Base-by-base conservation (phyloP, 2,888 invertebrate genomes). In the Schrankia costaestrigalis region DNA sequence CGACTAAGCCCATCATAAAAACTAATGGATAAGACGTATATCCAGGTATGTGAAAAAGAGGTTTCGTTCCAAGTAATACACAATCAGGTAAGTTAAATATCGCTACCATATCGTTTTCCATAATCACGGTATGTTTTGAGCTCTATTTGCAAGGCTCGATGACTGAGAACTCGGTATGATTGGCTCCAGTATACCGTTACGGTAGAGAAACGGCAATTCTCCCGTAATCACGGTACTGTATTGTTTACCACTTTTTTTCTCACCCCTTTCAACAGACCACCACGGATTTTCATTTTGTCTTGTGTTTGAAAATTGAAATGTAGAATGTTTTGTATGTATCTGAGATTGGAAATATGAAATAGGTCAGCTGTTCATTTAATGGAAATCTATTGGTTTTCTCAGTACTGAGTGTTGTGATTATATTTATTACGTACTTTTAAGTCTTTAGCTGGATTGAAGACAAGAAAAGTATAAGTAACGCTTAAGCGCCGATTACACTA, bases 91-190 rank as follows among this genome's bases (percentile, higher is more conserved):
- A n/a, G n/a, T n/a, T n/a, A n/a, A n/a, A 2, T 19, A 9, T 19
- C 19, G 6, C 26, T 7, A 7, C 12, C 2, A 8, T 5, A 12
- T 11, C 1, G 11, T 12, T 11, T 14, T 14, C 6, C 6, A n/a
- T 14, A 28, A 55, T 35, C 25, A 10, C 11, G n/a, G 11, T 7
- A 2, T 11, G 26, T 31, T 46, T 48, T 32, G 21, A 46, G 54
- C 45, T 57, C 47, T 67, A 64, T 71, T 71, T 65, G 63, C 64
- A 50, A 61, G 52, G 57, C 50, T 65, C 56, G 57, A 57, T 63
- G 48, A 52, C 60, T 44, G 63, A 62, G 62, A 68, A 64, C 56
- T 42, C 37, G 42, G 40, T 33, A 47, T 61, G 73, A 75, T 76
- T 75, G 74, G 71, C 63, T 72, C 52, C 63, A 58, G 41, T 58